These are phyloP conservation scores for Melospiza melodia DNA, from an alignment of 2,113 vertebrate species.

Conservation along the genomic window DNA sequence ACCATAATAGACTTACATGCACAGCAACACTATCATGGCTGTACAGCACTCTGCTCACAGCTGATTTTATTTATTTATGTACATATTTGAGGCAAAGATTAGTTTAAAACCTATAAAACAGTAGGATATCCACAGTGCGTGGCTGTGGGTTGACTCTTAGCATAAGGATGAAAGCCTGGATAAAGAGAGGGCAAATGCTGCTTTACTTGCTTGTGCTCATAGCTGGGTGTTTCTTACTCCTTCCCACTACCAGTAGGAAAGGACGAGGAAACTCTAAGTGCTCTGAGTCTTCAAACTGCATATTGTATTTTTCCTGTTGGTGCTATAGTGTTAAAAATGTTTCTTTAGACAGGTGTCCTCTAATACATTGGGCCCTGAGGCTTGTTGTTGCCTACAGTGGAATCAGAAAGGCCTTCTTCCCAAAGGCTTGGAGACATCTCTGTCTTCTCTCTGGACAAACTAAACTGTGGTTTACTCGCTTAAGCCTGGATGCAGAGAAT, in stretches of 20 bases:
- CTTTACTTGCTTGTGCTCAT: neutral
- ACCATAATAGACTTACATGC: conserved; percentile 4
- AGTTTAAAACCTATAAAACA: neutral
- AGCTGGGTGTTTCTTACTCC: neutral
- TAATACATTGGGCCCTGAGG: neutral
- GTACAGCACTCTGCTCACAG: neutral
- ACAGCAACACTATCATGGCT: neutral
- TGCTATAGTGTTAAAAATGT: neutral
- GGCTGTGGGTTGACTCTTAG: neutral
- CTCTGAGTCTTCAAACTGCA: neutral
- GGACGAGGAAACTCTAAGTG: neutral
- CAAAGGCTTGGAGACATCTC: neutral
- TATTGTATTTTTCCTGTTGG: neutral
- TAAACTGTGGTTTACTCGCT: neutral
- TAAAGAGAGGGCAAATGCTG: neutral
- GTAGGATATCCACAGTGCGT: neutral
- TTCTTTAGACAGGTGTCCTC: neutral
- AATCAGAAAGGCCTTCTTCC: neutral
- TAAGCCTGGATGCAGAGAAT: neutral
- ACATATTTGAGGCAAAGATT: neutral
- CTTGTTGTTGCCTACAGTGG: neutral
- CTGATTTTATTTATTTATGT: neutral
- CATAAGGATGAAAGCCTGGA: neutral
- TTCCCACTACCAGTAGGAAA: neutral
- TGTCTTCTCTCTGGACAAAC: neutral